phyloP scores from a whole-genome alignment of 1,140 invertebrate genomes.

The Camponotus vicinus region DNA sequence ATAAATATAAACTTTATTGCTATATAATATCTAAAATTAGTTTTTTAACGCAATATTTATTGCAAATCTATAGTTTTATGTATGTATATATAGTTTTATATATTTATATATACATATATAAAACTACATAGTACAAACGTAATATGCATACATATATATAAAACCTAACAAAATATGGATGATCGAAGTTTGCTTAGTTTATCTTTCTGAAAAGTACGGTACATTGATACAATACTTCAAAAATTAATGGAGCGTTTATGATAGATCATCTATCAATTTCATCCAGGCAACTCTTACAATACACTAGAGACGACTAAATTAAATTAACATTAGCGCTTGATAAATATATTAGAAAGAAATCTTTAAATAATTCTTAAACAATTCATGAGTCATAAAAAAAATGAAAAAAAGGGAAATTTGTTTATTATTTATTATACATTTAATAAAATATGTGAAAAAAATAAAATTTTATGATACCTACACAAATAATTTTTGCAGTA shows the following conservation, averaged over 20 bases:
- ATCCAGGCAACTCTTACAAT: background rate
- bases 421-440: background rate
- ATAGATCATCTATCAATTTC: conserved; percentile 43
- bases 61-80: too few relatives aligned
- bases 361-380: conserved; percentile 6
- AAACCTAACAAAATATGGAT: background rate
- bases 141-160: too few relatives aligned
- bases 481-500: too few relatives aligned
- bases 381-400: background rate
- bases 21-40: background rate
- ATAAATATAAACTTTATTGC: conserved; percentile 10
- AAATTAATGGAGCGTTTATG: conserved; percentile 37
- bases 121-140: too few relatives aligned
- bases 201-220: conserved; percentile 34
- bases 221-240: conserved; percentile 6
- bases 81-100: too few relatives aligned
- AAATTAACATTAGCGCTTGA: background rate
- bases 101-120: too few relatives aligned
- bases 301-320: conserved; percentile 6
- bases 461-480: background rate
- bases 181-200: conserved; percentile 1
- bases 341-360: background rate
- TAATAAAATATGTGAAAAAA: background rate
- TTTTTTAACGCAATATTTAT: conserved; percentile 12
- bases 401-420: background rate